phyloP scores from a whole-genome alignment of 1,140 invertebrate species.

The Penaeus japonicus region DNA sequence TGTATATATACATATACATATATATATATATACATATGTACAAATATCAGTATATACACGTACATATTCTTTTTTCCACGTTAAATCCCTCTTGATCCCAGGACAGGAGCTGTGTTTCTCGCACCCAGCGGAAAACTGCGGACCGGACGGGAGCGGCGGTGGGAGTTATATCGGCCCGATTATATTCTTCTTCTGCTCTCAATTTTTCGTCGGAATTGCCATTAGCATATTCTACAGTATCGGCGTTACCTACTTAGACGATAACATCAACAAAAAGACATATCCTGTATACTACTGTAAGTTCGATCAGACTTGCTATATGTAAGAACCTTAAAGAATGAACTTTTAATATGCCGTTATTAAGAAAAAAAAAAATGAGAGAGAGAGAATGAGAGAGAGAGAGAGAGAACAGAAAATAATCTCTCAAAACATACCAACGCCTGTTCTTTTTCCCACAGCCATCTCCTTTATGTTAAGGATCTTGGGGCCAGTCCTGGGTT shows the following conservation, averaged over 20 bases:
- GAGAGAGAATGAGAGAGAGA: too few relatives aligned
- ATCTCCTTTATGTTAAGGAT: slow-evolving; percentile 31
- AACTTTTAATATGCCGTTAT: too few relatives aligned
- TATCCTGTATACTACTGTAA: slow-evolving; percentile 67
- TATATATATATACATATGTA: neutral
- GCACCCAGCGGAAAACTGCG: neutral
- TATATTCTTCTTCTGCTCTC: slow-evolving; percentile 72
- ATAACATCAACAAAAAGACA: slow-evolving; percentile 76
- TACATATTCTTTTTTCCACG: neutral
- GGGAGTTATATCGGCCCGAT: slow-evolving; percentile 63
- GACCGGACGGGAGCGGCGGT: neutral
- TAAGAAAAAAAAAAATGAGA: too few relatives aligned
- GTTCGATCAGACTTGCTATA: neutral
- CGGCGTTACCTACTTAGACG: slow-evolving; percentile 76
- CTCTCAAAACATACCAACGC: neutral
- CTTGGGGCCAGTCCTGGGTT: slow-evolving; percentile 51
- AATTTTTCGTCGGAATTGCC: slow-evolving; percentile 74
- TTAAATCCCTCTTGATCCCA: neutral
- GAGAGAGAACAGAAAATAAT: too few relatives aligned
- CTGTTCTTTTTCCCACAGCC: neutral
- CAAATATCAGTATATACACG: neutral
- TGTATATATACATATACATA: too few relatives aligned
- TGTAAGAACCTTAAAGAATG: too few relatives aligned
- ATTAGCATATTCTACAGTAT: slow-evolving; percentile 74
- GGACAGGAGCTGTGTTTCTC: slow-evolving; percentile 16